Evolutionary conservation across 2,113 vertebrate species (phyloP).

Genomic region (Erinaceus europaeus): DNA sequence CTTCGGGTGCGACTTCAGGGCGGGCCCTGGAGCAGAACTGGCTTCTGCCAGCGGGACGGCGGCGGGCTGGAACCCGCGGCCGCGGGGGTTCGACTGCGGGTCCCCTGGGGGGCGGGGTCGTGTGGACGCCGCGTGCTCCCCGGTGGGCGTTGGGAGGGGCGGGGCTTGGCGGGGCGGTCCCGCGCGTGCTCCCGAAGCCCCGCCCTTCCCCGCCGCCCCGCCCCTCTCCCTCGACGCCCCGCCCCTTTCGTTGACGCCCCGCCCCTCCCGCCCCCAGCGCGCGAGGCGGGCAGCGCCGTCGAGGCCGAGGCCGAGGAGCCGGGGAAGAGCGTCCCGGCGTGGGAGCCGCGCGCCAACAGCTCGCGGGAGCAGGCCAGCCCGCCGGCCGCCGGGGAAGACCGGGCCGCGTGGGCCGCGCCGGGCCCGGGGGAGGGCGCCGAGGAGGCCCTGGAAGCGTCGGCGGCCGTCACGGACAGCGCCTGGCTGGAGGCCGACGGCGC

Average conservation of each 20-base stretch:
- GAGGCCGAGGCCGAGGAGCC: constrained; percentile 39
- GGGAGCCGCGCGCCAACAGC: constrained; percentile 25
- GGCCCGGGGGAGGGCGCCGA: not conserved
- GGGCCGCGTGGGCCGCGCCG: not conserved
- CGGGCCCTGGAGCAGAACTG: not conserved
- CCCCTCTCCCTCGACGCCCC: not conserved
- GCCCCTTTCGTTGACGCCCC: not conserved
- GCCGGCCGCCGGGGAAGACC: not conserved
- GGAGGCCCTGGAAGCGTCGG: constrained; percentile 62
- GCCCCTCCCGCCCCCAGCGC: constrained; percentile 43
- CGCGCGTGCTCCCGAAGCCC: no score
- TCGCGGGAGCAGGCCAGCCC: constrained; percentile 3
- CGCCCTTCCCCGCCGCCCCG: rapidly evolving
- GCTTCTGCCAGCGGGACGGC: not conserved
- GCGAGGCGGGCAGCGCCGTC: constrained; percentile 46
- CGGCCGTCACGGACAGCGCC: constrained; percentile 51
- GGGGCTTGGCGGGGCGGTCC: not conserved
- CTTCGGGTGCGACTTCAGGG: not conserved
- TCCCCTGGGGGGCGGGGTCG: not conserved
- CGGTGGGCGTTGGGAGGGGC: not conserved
- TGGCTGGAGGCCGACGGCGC: constrained; percentile 66
- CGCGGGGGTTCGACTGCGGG: not conserved
- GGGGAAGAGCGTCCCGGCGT: not conserved
- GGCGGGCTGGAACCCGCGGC: not conserved
- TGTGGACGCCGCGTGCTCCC: not conserved